These are phyloP conservation scores for Aplochiton taeniatus DNA, from an alignment of 2,797 vertebrate species.

Conservation along the genomic window DNA sequence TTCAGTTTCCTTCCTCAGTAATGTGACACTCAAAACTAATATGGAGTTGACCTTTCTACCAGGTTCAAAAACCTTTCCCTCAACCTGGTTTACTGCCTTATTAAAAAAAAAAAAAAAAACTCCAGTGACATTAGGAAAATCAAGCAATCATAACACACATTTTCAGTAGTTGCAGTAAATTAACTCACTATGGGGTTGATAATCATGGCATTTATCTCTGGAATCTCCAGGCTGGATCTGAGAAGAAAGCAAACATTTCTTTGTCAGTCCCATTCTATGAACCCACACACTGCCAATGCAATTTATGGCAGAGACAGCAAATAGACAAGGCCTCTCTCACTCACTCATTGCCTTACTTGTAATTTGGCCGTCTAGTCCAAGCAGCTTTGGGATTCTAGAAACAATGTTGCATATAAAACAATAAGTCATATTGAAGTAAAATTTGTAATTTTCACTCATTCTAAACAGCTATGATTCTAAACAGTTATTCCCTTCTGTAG, in stretches of 20 bases:
- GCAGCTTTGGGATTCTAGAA: constrained; percentile 79
- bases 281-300: not conserved
- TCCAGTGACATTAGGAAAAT: too few relatives aligned
- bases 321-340: not conserved
- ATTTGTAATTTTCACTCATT: too few relatives aligned
- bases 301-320: not conserved
- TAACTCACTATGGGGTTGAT: constrained; percentile 75
- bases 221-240: constrained; percentile 86
- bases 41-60: too few relatives aligned
- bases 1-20: too few relatives aligned
- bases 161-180: not conserved
- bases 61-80: too few relatives aligned
- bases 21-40: too few relatives aligned
- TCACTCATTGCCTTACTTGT: constrained; percentile 74
- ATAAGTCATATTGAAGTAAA: too few relatives aligned
- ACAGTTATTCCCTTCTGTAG: too few relatives aligned
- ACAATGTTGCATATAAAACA: not conserved
- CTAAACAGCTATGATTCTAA: too few relatives aligned
- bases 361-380: constrained; percentile 82
- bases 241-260: constrained; percentile 9
- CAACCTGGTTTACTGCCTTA: too few relatives aligned
- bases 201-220: constrained; percentile 86
- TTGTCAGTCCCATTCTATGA: not conserved
- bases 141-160: too few relatives aligned
- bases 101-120: too few relatives aligned